Evolutionary conservation across 2,797 vertebrate species (phyloP), one percentile per base, ranked within the genome.

Genomic region (Delichon dasypus): DNA sequence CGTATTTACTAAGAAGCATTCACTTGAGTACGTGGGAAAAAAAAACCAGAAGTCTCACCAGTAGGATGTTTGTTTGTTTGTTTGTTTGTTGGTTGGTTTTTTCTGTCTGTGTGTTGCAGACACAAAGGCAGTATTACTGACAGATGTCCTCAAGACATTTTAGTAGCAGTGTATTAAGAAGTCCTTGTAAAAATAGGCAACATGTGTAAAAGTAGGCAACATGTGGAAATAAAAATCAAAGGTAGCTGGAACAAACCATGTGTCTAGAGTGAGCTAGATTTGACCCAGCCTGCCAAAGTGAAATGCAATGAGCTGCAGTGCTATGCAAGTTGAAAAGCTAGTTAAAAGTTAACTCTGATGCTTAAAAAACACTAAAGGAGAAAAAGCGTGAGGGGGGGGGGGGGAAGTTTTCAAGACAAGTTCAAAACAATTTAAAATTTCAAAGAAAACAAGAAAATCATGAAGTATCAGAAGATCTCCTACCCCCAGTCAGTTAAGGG

Each of bases 221-320:
- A 60, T 29, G 10, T 44, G 30, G 38, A 93, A 74, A 85, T 64
- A 38, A 85, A 92, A 89, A 76, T 26, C 29, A 76, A 90, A 87
- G 26, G 18, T 82, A 79, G 85, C 51, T 68, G 34, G 23, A 85
- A 51, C 70, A 85, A 76, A 70, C 14, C 1, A 0, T 18, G 15
- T 89, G 40, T 85, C 70, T 17, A 53, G 9, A 51, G 32, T 23
- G 44, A 89, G n/a, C 4, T 55, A 73, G n/a, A 51, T 72, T 65
- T 90, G 34, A 81, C 47, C 34, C 23, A 64, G 26, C 3, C 22
- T 32, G 17, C 5, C 25, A 55, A 85, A 93, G 51, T 9, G 29
- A 81, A 86, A 78, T 72, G 77, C 12, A 85, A 51, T 57, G 19
- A 81, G 17, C 44, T 71, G 42, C 32, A 89, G 13, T 11, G 45